Evolutionary conservation across 2,888 invertebrate genomes (phyloP).

Genomic region (Andrena trimmerana): DNA sequence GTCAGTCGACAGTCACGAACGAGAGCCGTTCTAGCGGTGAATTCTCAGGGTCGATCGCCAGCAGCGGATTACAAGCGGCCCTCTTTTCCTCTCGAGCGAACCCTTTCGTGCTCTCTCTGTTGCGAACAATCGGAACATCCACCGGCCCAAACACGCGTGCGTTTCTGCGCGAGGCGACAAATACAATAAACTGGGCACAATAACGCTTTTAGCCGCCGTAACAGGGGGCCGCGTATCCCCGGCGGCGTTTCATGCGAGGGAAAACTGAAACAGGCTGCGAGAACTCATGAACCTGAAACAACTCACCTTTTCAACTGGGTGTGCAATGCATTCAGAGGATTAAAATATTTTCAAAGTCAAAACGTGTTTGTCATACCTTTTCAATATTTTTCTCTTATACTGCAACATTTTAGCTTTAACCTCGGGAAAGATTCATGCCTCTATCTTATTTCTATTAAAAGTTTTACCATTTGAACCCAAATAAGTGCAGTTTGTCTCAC

Average conservation of each 20-base stretch:
- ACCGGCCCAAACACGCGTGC: slow-evolving; percentile 32
- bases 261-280: neutral
- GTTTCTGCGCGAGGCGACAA: slow-evolving; percentile 43
- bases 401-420: too few relatives aligned
- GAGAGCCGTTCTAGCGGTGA: slow-evolving; percentile 45
- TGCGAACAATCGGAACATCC: slow-evolving; percentile 61
- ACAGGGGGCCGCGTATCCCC: neutral
- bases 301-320: neutral
- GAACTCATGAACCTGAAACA: slow-evolving; percentile 1
- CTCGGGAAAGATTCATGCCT: too few relatives aligned
- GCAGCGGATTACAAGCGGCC: slow-evolving; percentile 49
- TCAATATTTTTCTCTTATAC: too few relatives aligned
- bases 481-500: too few relatives aligned
- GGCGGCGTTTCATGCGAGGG: neutral
- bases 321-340: neutral
- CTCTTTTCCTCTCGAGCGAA: slow-evolving; percentile 51
- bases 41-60: slow-evolving; percentile 60
- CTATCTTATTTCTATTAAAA: too few relatives aligned
- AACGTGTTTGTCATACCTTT: neutral
- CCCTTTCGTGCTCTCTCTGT: slow-evolving; percentile 55
- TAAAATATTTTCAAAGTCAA: too few relatives aligned
- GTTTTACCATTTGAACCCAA: too few relatives aligned
- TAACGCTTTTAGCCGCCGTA: slow-evolving; percentile 17
- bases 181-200: slow-evolving; percentile 36
- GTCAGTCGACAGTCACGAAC: slow-evolving; percentile 50